phyloP scores from a whole-genome alignment of 2,113 vertebrate species.

The Thunnus maccoyii region DNA sequence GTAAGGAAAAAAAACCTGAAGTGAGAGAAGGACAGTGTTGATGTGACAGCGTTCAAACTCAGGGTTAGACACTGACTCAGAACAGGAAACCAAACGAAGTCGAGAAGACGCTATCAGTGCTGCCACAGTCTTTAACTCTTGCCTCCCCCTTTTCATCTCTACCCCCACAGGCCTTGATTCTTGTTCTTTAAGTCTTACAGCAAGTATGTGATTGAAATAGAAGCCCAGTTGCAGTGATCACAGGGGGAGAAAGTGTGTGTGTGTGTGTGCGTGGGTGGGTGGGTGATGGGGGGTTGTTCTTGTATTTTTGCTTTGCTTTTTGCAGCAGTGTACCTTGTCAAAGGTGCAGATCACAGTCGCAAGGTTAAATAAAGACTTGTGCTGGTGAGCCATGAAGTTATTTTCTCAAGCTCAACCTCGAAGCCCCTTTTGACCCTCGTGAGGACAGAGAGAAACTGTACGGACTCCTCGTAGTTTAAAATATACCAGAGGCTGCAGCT shows the following conservation, averaged over 20 bases:
- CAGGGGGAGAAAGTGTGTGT: background rate
- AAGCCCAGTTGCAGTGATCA: constrained; percentile 56
- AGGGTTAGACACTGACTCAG: constrained; percentile 57
- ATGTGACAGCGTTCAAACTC: constrained; percentile 33
- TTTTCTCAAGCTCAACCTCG: constrained; percentile 39
- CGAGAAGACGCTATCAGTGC: constrained; percentile 70
- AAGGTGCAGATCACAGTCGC: constrained; percentile 16
- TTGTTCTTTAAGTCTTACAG: constrained; percentile 50
- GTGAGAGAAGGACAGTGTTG: background rate
- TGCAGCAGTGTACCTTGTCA: constrained; percentile 20
- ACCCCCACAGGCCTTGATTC: constrained; percentile 61
- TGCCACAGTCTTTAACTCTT: constrained; percentile 59
- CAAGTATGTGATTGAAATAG: constrained; percentile 80
- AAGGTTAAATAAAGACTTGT: constrained; percentile 49
- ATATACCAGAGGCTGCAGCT: constrained; percentile 53
- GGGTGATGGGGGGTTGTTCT: background rate
- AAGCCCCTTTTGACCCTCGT: background rate
- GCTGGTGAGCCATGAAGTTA: constrained; percentile 31
- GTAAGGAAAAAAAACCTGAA: background rate
- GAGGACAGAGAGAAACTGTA: constrained; percentile 6
- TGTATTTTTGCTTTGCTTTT: constrained; percentile 14
- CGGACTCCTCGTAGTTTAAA: constrained; percentile 42
- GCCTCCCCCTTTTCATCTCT: background rate
- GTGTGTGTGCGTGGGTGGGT: no score
- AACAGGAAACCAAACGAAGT: constrained; percentile 81